Evolutionary conservation across 2,888 invertebrate species (phyloP).

Genomic region (Sesamia inferens): DNA sequence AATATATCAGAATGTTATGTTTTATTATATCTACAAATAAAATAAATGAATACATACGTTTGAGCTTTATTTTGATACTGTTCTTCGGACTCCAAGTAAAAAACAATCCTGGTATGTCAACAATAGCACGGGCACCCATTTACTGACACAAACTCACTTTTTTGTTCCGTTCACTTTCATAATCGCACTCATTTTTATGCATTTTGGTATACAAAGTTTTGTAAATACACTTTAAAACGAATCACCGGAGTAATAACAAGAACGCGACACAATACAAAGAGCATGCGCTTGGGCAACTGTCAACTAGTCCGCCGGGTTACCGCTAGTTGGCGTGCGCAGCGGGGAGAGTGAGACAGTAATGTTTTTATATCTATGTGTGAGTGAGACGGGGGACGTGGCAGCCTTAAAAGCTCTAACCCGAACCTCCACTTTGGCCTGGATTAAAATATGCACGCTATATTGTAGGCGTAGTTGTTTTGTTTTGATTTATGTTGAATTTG

Average conservation of each 20-base stretch:
- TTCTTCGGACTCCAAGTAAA: constrained; percentile 88
- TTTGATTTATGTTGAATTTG: constrained; percentile 68
- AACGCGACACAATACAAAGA: constrained; percentile 77
- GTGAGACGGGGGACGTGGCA: constrained; percentile 62
- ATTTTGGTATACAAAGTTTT: constrained; percentile 56
- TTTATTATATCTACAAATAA: not conserved
- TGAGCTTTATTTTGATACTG: constrained; percentile 88
- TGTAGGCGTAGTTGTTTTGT: constrained; percentile 70
- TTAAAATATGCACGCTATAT: constrained; percentile 71
- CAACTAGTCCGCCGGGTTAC: constrained; percentile 76
- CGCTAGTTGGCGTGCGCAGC: constrained; percentile 80
- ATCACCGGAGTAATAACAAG: constrained; percentile 58
- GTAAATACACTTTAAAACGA: constrained; percentile 57
- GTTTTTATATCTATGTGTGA: constrained; percentile 49
- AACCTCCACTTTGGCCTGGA: constrained; percentile 73
- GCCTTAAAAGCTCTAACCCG: constrained; percentile 78
- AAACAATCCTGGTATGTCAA: constrained; percentile 86
- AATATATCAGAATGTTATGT: not conserved
- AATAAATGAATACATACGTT: constrained; percentile 79
- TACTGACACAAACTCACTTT: constrained; percentile 83
- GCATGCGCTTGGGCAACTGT: constrained; percentile 86
- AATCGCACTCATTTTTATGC: constrained; percentile 47
- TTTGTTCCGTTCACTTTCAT: constrained; percentile 70
- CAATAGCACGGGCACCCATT: constrained; percentile 87
- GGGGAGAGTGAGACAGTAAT: constrained; percentile 67